These are phyloP conservation scores for Acromyrmex charruanus DNA, from an alignment of 1,140 invertebrate genomes.

Conservation along the genomic window DNA sequence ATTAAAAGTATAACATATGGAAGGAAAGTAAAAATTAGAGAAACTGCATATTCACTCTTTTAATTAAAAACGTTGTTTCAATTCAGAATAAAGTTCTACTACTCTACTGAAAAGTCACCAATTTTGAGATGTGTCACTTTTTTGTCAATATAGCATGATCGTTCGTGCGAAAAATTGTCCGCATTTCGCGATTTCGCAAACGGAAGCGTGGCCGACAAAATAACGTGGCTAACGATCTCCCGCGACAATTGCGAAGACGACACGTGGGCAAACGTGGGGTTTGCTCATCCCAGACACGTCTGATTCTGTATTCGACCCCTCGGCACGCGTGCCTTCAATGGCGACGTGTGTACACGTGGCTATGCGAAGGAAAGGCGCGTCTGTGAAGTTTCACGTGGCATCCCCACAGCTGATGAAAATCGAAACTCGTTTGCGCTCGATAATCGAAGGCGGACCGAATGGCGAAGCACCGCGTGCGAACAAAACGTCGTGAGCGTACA, in stretches of 20 bases:
- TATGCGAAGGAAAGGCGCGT: slow-evolving; percentile 55
- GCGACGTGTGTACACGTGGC: slow-evolving; percentile 28
- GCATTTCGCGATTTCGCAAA: slow-evolving; percentile 27
- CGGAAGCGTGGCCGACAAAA: not conserved
- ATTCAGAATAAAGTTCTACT: no score
- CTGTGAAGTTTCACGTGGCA: slow-evolving; percentile 69
- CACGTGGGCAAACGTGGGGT: slow-evolving; percentile 62
- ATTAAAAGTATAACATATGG: no score
- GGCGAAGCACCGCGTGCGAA: slow-evolving; percentile 20
- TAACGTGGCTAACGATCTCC: slow-evolving; percentile 57
- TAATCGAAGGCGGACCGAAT: slow-evolving; percentile 65
- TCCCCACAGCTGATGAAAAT: slow-evolving; percentile 66
- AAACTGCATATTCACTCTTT: no score
- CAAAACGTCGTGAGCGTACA: not conserved
- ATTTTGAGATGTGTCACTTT: no score
- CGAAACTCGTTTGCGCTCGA: slow-evolving; percentile 76
- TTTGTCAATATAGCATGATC: not conserved
- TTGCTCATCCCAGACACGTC: slow-evolving; percentile 47
- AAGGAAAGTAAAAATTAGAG: no score
- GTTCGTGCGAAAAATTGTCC: slow-evolving; percentile 21
- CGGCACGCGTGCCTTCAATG: slow-evolving; percentile 33
- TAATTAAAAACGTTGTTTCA: no score
- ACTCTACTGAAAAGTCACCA: no score
- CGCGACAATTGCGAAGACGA: slow-evolving; percentile 67
- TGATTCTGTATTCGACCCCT: slow-evolving; percentile 27